Percentiles rank a stretch among this genome's conserved stretches.
Conservation (phyloP, 2,888 invertebrate species). For the Platynereis dumerilii region DNA sequence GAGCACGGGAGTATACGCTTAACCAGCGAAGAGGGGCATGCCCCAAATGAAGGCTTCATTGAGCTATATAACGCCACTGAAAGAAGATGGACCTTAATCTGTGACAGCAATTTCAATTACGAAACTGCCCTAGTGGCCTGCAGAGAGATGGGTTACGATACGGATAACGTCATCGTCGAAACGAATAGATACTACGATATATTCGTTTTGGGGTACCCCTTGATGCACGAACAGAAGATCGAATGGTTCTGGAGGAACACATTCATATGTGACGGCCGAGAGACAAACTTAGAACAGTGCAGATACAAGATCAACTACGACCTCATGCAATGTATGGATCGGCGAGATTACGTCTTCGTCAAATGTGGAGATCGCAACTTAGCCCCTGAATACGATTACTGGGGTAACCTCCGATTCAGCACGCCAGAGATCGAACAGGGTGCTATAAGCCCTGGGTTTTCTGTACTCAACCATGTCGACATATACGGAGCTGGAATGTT, state of each 20-base stretch:
- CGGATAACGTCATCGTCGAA: constrained; percentile 86
- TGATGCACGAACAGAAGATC: constrained; percentile 54
- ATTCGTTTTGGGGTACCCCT: constrained; percentile 56
- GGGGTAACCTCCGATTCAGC: constrained; percentile 96
- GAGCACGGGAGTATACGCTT: constrained; percentile 66
- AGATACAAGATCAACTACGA: constrained; percentile 87
- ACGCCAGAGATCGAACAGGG: constrained; percentile 85
- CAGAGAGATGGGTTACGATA: constrained; percentile 86
- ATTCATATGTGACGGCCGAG: constrained; percentile 62
- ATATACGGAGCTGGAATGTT: constrained; percentile 93
- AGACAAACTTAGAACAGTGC: constrained; percentile 64
- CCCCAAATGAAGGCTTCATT: constrained; percentile 81
- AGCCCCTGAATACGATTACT: constrained; percentile 64
- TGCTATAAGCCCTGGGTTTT: constrained; percentile 68
- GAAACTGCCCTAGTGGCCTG: constrained; percentile 97
- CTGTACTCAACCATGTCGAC: constrained; percentile 75
- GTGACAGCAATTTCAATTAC: constrained; percentile 93
- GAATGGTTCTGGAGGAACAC: constrained; percentile 58
- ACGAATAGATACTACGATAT: constrained; percentile 65
- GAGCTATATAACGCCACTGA: constrained; percentile 96
- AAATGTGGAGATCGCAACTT: constrained; percentile 75
- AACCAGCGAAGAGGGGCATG: constrained; percentile 74
- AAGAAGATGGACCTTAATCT: constrained; percentile 94
- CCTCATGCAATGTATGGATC: constrained; percentile 73
- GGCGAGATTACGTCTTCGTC: constrained; percentile 86